These are phyloP conservation scores for Clarias batrachus DNA, from an alignment of 2,113 vertebrate species.

Conservation along the genomic window DNA sequence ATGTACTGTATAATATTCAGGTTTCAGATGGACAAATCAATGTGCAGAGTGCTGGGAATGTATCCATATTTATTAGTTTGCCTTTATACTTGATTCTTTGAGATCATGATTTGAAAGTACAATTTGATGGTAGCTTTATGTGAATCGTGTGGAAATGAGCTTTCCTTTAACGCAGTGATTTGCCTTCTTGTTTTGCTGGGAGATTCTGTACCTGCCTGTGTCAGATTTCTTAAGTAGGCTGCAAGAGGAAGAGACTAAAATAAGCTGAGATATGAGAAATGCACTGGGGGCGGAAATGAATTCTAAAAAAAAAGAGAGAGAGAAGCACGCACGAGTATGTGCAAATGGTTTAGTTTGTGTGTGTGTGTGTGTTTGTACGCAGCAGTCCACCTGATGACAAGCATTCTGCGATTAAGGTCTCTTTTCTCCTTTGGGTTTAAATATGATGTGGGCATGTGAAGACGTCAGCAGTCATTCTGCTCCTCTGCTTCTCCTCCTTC, in stretches of 20 bases:
- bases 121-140: constrained; percentile 15
- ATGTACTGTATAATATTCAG: background rate
- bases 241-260: constrained; percentile 64
- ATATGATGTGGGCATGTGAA: constrained; percentile 36
- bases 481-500: constrained; percentile 35
- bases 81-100: background rate
- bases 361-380: background rate
- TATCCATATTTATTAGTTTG: background rate
- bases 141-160: background rate
- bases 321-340: background rate
- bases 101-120: constrained; percentile 5
- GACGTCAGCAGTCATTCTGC: constrained; percentile 42
- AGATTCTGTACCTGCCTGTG: constrained; percentile 42
- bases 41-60: background rate
- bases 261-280: constrained; percentile 69
- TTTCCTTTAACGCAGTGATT: background rate
- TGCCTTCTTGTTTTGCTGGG: constrained; percentile 9
- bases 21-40: constrained; percentile 15
- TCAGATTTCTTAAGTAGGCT: constrained; percentile 50
- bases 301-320: constrained; percentile 36
- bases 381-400: constrained; percentile 68
- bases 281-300: constrained; percentile 62
- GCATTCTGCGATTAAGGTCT: constrained; percentile 66
- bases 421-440: constrained; percentile 5
- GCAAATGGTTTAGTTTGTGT: background rate